phyloP scores from a whole-genome alignment of 2,888 invertebrate genomes.

The Chirona hameri region DNA sequence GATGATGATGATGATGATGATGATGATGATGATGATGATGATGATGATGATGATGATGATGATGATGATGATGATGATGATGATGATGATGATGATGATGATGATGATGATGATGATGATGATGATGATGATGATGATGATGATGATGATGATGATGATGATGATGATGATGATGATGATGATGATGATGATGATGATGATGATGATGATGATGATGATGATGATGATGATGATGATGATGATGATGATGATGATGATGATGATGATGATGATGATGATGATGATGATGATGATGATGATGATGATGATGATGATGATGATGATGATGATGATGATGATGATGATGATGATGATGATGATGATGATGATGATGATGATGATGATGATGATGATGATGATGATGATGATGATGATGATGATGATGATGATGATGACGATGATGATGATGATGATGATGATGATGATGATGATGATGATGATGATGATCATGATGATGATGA shows the following conservation, averaged over 20 bases:
- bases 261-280: constrained; percentile 2
- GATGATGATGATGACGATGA: too few relatives aligned
- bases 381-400: too few relatives aligned
- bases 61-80: constrained; percentile 22
- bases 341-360: too few relatives aligned
- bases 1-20: not conserved
- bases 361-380: too few relatives aligned
- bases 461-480: too few relatives aligned
- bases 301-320: not conserved
- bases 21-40: too few relatives aligned
- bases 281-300: not conserved
- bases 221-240: constrained; percentile 5
- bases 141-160: constrained; percentile 22
- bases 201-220: constrained; percentile 22
- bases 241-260: not conserved
- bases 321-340: too few relatives aligned
- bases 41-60: constrained; percentile 22
- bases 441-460: too few relatives aligned
- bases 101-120: constrained; percentile 22
- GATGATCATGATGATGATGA: too few relatives aligned
- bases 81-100: constrained; percentile 22
- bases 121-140: constrained; percentile 22
- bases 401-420: too few relatives aligned
- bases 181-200: constrained; percentile 22
- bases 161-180: too few relatives aligned